Base-by-base conservation (phyloP, 2,113 vertebrate species). In the Lathamus discolor region DNA sequence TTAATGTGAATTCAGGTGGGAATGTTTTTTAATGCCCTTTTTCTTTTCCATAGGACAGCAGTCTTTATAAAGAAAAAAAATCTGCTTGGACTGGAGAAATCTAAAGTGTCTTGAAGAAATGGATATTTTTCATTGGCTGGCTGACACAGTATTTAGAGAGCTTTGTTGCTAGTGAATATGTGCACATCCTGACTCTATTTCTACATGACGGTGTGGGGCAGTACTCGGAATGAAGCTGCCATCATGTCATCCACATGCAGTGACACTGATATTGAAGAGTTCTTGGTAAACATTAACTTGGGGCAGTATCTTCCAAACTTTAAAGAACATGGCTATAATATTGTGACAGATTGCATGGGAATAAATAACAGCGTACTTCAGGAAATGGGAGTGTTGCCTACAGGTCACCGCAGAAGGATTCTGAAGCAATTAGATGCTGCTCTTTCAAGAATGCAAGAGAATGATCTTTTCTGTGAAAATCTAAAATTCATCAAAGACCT, bases 361-460 rank as follows among this genome's bases (percentile, higher is more conserved):
- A 96, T 99, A 83, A 98, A 98, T 44, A 98, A 99, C 39, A 93
- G 92, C 1, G 86, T 92, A 31, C 99, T 99, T 31, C 97, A 98
- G 76, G 92, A 98, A 88, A 98, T 99, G 31, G 96, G 97, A 46
- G 98, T 99, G 86, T 88, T 98, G 44, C 99, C 99, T 33, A 99
- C 99, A 1, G 99, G 99, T 39, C 99, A 99, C 88, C 98, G 99
- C 9, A 97, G 98, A 49, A 98, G 99, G 82, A 99, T 99, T 83
- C 98, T 99, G 39, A 98, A 98, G 46, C 98, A 99, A 81, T 93
- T 99, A 93, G 98, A 99, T 48, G 95, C 96, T 8, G 19, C 88
- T 90, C 72, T 97, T 84, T 86, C 59, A 28, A 97, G 95, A 92
- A 93, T 95, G 91, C 94, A 93, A 54, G 96, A 87, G 48, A 82